A percentile compares a stretch with the other conserved stretches of the same genome.
These are phyloP conservation scores for Kryphioiulus occultus DNA, from an alignment of 2,888 invertebrate species.

Conservation along the genomic window DNA sequence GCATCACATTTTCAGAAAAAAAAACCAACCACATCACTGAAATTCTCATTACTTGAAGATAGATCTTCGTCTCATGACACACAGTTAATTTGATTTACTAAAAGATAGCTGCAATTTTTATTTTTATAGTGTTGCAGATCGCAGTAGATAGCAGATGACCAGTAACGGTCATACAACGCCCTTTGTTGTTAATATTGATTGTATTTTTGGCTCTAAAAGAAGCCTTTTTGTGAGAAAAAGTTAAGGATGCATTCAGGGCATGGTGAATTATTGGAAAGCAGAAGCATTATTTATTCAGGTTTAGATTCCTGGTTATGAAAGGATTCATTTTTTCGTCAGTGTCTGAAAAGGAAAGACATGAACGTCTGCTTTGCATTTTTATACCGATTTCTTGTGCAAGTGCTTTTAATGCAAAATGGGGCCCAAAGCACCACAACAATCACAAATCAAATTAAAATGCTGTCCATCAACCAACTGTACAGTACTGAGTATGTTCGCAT, in stretches of 20 bases:
- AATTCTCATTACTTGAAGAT: background rate
- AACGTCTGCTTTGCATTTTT: background rate
- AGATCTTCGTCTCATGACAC: background rate
- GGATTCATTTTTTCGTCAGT: too few relatives aligned
- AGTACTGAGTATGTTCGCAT: too few relatives aligned
- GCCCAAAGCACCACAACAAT: background rate
- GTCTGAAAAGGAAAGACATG: background rate
- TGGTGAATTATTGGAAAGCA: too few relatives aligned
- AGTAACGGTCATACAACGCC: too few relatives aligned
- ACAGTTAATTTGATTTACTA: background rate
- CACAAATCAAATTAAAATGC: background rate
- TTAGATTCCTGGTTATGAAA: too few relatives aligned
- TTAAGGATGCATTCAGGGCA: too few relatives aligned
- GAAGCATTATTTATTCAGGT: too few relatives aligned
- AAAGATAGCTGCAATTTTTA: background rate
- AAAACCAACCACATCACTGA: background rate
- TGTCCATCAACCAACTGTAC: background rate
- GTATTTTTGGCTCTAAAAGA: too few relatives aligned
- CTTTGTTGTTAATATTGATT: too few relatives aligned
- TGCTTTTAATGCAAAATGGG: background rate
- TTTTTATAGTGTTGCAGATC: background rate
- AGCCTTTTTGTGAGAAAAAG: too few relatives aligned
- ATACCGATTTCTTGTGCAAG: background rate
- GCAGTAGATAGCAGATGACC: too few relatives aligned
- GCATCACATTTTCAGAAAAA: too few relatives aligned